Evolutionary conservation across 1,140 invertebrate species (phyloP), one percentile per base, ranked within the genome.

Genomic region (Rhizoglyphus robini): DNA sequence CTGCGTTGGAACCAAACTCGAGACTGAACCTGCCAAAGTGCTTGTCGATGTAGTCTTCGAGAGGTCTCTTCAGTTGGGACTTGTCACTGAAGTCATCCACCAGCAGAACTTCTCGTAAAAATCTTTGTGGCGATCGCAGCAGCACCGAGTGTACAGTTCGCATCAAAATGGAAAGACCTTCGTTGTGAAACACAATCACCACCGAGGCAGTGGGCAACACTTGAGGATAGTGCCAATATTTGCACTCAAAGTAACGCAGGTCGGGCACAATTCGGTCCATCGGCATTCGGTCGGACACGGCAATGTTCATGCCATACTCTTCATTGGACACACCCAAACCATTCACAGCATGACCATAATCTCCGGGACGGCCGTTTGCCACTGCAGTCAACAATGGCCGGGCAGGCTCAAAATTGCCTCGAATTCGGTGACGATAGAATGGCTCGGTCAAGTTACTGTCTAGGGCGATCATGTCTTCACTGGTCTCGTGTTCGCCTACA

Each of bases 81-180:
- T 97, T 99, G 76, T 95, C 87, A 70, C 93, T 97, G 75, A 82
- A 97, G 76, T 99, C 96, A 78, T 99, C 96, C 0, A 99, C 95
- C 70, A 99, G 79, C n/a, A 99, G 81, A 72, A 99, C 81, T 81
- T 99, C 96, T 74, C 97, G 85, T 1, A 99, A 78, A 69, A 96
- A 81, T 72, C 95, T 80, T 4, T 86, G 83, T 0, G 95, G 96
- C 0, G 90, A 88, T 65, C 91, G 82, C 71, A 97, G 88, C 25
- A 99, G 83, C 4, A 99, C 90, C 69, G 88, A 89, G 74, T 98
- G 93, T 0, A 98, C 91, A n/a, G 95, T 98, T 68, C 95, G 78
- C 78, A 98, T 81, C 15, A 99, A 79, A 1, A 94, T 91, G 0
- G 90, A 89, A 82, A 88, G 96, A 1, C 94, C 96, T 78, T 99